Evolutionary conservation across 1,140 invertebrate genomes (phyloP).

Genomic region (Zaprionus kolodkinae): DNA sequence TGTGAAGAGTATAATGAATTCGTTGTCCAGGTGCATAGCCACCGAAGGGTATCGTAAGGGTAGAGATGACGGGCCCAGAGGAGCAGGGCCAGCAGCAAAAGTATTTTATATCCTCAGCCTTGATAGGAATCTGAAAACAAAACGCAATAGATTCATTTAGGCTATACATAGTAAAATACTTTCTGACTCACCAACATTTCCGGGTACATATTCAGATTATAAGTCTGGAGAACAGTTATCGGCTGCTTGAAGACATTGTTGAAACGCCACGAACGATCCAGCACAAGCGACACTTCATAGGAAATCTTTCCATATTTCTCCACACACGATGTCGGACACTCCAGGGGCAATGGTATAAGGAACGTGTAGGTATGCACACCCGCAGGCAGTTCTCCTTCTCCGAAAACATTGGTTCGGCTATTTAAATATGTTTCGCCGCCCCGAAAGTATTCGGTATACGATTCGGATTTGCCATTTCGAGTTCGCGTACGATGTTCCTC

Average conservation of each 20-base stretch:
- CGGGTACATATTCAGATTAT: slow-evolving; percentile 89
- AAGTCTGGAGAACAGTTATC: slow-evolving; percentile 89
- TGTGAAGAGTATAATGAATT: slow-evolving; percentile 61
- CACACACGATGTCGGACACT: slow-evolving; percentile 89
- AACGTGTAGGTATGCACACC: slow-evolving; percentile 72
- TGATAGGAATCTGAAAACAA: slow-evolving; percentile 51
- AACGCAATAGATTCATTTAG: neutral
- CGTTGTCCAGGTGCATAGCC: slow-evolving; percentile 76
- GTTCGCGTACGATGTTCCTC: slow-evolving; percentile 49
- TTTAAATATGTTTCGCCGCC: slow-evolving; percentile 58
- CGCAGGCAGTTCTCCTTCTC: slow-evolving; percentile 50
- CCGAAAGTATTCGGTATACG: slow-evolving; percentile 27
- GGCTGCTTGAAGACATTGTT: slow-evolving; percentile 88
- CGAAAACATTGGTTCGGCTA: slow-evolving; percentile 44
- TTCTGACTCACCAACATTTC: slow-evolving; percentile 52
- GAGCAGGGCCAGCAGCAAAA: slow-evolving; percentile 79
- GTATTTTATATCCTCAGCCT: slow-evolving; percentile 68
- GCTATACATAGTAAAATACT: too few species aligned
- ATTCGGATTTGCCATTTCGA: slow-evolving; percentile 8
- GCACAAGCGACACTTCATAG: slow-evolving; percentile 87
- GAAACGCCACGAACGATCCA: slow-evolving; percentile 91
- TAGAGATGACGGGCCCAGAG: slow-evolving; percentile 69
- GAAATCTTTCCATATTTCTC: slow-evolving; percentile 88
- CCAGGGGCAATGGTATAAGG: slow-evolving; percentile 84
- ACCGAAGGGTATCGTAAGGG: slow-evolving; percentile 71